These are phyloP conservation scores for cattle (Bos taurus) DNA, from an alignment of 2,113 vertebrate genomes.

Conservation along the genomic window DNA sequence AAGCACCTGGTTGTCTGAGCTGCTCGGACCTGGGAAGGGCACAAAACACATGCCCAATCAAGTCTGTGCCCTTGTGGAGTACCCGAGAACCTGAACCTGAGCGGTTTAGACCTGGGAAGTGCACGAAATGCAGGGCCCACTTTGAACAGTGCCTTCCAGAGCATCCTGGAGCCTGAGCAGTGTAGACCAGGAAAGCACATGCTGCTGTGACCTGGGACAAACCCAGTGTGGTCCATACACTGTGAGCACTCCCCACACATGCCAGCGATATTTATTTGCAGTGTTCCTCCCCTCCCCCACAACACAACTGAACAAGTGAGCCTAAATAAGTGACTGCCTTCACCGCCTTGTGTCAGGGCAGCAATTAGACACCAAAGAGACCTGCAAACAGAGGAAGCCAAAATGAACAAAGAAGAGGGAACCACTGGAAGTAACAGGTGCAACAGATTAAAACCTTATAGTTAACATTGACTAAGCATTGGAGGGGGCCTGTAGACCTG, in stretches of 20 bases:
- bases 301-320: neutral
- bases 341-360: neutral
- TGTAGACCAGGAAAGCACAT: neutral
- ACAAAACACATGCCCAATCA: accelerated
- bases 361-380: neutral
- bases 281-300: neutral
- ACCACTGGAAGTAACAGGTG: neutral
- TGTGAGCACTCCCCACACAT: neutral
- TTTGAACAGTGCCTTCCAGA: neutral
- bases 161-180: neutral
- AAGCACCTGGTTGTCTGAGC: neutral
- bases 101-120: neutral
- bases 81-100: neutral
- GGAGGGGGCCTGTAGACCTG: neutral
- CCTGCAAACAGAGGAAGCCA: neutral
- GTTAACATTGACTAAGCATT: neutral
- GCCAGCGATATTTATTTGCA: neutral
- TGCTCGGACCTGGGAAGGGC: neutral
- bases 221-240: neutral
- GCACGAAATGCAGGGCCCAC: neutral
- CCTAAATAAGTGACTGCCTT: neutral
- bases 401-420: neutral
- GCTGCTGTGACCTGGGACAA: neutral
- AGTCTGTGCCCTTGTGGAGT: neutral
- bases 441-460: neutral